Base-by-base conservation (phyloP, 2,797 vertebrate genomes). In the Cirrhinus molitorella region DNA sequence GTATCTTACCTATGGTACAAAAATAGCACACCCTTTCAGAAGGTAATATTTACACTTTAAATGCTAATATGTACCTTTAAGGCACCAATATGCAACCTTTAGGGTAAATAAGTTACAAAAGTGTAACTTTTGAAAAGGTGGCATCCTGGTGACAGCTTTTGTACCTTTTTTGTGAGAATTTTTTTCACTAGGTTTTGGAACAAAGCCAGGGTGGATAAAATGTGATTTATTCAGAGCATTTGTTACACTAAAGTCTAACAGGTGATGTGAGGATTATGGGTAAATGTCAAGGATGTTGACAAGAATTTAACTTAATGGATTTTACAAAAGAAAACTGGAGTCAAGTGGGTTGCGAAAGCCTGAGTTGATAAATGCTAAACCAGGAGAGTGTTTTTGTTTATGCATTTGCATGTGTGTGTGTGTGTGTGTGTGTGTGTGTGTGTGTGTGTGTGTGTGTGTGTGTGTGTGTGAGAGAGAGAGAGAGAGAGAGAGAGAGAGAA, bases 261-360 rank as follows among this genome's bases (percentile, higher is more conserved):
- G 43, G 59, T 47, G 74, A 47, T 63, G 37, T 65, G 19, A 49
- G 45, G 61, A 79, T 79, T 40, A 66, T 66, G 43, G 11, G 45
- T 51, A 79, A 67, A 79, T 79, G 77, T 66, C 77, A 37, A 67
- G 63, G 78, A 57, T 70, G 47, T 68, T 55, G 51, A 55, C 47
- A 25, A 31, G 55, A 78, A 63, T 68, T 70, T 17, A 16, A 72
- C 40, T 73, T 79, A n/a, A 40, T 67, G 34, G 53, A 16, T 40
- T 80, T 23, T 59, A 16, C 10, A 16, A 7, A 71, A 70, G 10
- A 80, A 28, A 68, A 70, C 10, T 53, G 31, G 49, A 57, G 79
- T 68, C 49, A 67, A 40, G 63, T 40, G 47, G 47, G 47, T 40
- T 67, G 51, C 40, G 66, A 70, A 43, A 16, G 47, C 17, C 4